Evolutionary conservation across 2,888 invertebrate genomes (phyloP), one percentile per base, ranked within the genome.

Genomic region (Nomada lathburiana): DNA sequence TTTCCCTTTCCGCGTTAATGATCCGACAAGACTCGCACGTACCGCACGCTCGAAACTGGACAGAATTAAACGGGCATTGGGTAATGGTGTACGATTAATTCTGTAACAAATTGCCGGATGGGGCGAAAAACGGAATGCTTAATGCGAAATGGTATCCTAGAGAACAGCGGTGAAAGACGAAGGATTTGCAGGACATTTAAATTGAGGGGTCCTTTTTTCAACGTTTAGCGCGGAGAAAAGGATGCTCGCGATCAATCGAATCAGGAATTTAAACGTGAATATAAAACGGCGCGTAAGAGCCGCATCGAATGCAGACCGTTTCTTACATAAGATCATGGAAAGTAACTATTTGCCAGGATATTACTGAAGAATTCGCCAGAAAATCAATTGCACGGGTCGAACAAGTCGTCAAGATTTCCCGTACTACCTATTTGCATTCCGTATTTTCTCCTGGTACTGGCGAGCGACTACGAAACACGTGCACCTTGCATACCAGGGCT

Each of bases 401-500:
- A 26, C 55, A 26, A 18, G 44, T 55, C 53, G 52, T 69, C 59
- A n/a, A 18, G 44, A 20, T 23, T 64, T 13, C 18, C 11, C 42
- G 10, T 55, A 47, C 53, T 2, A 26, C 26, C 26, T 23, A 42
- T 65, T 26, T 52, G 23, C 18, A 65, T 50, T 63, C 62, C 63
- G 23, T 42, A 68, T 63, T 62, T 67, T 65, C 13, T 55, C 36
- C 4, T 52, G 47, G 44, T 26, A 20, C 63, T 11, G 52, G 52
- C 64, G 47, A 57, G 20, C 47, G 65, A 67, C 53, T 20, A 60
- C 20, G 64, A 73, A 69, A 60, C 26, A 69, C 16, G 59, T 20
- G 57, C 55, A 60, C 29, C 60, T 69, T 42, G 73, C 64, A 73
- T 69, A 69, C 53, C 67, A 20, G 36, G 23, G 20, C 55, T 23